Conservation (phyloP, 2,797 vertebrate genomes). For the Syngnathus rostellatus region DNA sequence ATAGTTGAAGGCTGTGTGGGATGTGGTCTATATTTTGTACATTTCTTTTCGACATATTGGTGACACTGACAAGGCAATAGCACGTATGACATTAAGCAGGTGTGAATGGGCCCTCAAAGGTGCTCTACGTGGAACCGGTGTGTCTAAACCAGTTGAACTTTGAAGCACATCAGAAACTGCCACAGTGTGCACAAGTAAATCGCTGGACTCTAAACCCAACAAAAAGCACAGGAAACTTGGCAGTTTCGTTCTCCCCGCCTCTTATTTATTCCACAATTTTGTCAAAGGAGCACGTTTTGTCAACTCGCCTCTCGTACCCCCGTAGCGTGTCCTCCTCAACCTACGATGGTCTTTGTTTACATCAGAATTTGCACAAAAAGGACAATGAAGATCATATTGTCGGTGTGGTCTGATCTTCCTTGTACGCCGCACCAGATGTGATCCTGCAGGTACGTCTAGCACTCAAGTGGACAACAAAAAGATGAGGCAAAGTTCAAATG, state of each 20-base stretch:
- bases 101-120: conserved; percentile 44
- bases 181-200: conserved; percentile 48
- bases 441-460: conserved; percentile 3
- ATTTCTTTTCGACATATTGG: conserved; percentile 59
- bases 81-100: conserved; percentile 54
- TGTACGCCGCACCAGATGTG: not conserved
- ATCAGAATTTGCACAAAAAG: conserved; percentile 65
- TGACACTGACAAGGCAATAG: conserved; percentile 53
- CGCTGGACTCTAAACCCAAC: conserved; percentile 31
- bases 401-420: not conserved
- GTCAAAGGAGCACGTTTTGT: conserved; percentile 49
- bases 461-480: not conserved
- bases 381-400: conserved; percentile 41
- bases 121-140: conserved; percentile 45
- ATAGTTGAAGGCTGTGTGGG: conserved; percentile 61
- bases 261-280: conserved; percentile 36
- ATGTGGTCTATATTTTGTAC: conserved; percentile 82
- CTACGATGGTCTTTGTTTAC: conserved; percentile 56
- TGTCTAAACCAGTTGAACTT: conserved; percentile 36
- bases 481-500: conserved; percentile 1
- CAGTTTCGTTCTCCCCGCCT: conserved; percentile 32
- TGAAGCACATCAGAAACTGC: conserved; percentile 61
- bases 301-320: conserved; percentile 19
- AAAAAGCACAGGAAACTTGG: conserved; percentile 62
- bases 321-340: conserved; percentile 15